These are phyloP conservation scores for Gymnopithys bicolor DNA, from an alignment of 2,797 vertebrate species.

Conservation along the genomic window DNA sequence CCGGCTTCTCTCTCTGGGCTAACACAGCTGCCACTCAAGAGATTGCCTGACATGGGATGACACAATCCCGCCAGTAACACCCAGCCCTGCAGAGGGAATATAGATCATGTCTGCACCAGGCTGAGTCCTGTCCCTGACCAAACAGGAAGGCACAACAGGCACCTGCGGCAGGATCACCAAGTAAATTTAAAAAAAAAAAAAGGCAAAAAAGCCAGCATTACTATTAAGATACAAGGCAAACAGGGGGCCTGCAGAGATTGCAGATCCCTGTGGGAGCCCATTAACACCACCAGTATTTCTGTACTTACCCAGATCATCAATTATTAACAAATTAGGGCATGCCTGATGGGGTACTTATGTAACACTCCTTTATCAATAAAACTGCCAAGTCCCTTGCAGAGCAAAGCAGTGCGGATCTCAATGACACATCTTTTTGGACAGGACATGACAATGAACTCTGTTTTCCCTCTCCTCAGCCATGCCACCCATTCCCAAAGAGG, in stretches of 20 bases:
- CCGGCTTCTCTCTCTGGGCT: not conserved
- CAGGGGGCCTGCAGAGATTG: not conserved
- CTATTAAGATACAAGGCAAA: not conserved
- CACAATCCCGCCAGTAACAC: not conserved
- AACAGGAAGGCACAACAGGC: not conserved
- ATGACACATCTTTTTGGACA: not conserved
- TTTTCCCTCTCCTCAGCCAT: not conserved
- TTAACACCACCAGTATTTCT: not conserved
- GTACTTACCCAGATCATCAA: slow-evolving; percentile 32
- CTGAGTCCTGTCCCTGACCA: not conserved
- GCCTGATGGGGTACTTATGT: slow-evolving; percentile 33
- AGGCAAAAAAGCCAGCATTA: not conserved
- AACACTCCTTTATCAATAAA: slow-evolving; percentile 44
- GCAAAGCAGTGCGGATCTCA: not conserved
- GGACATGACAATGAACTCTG: rapidly evolving
- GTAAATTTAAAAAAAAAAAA: not conserved
- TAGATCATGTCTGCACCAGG: not conserved
- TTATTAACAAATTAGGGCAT: slow-evolving; percentile 54
- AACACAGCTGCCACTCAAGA: not conserved
- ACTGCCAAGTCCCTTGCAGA: slow-evolving; percentile 2
- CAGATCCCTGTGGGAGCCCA: not conserved
- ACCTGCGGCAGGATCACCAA: not conserved
- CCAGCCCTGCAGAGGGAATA: slow-evolving; percentile 30
- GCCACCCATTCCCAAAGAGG: not conserved
- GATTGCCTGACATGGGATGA: not conserved